phyloP scores from a whole-genome alignment of 2,797 vertebrate genomes.

The Thamnophis elegans region DNA sequence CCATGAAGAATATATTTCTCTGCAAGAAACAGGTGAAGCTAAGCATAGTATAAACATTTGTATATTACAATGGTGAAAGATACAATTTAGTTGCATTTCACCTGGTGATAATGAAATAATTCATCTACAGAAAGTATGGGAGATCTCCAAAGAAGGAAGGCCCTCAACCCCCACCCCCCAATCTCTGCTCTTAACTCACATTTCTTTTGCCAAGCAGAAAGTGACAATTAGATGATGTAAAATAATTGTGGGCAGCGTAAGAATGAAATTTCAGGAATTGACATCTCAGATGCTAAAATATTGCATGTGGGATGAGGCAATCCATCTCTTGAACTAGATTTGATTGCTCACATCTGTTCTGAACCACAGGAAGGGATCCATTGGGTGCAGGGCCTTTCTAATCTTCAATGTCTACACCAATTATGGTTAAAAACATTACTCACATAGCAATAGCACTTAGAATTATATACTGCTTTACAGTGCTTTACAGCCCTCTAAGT shows the following conservation, averaged over 20 bases:
- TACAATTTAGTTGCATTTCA: background rate
- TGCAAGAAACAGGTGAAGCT: slow-evolving; percentile 34
- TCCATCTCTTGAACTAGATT: background rate
- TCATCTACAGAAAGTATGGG: background rate
- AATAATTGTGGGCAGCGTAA: background rate
- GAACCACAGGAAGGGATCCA: background rate
- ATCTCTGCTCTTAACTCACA: background rate
- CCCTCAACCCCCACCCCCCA: background rate
- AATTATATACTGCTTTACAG: too few species aligned
- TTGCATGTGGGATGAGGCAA: background rate
- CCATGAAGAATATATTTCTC: slow-evolving; percentile 78
- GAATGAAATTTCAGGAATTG: background rate
- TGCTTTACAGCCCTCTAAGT: too few species aligned
- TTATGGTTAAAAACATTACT: background rate
- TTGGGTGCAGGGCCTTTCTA: background rate
- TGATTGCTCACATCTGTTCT: background rate
- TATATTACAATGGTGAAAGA: background rate
- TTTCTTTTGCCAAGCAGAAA: background rate
- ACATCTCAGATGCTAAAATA: background rate
- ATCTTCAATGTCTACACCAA: background rate
- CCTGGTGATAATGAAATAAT: background rate
- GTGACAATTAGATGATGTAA: background rate
- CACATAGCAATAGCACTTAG: too few species aligned
- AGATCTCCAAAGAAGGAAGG: background rate
- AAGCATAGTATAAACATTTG: background rate